Evolutionary conservation across 2,888 invertebrate species (phyloP), one percentile per base, ranked within the genome.

Genomic region (Cheiracanthium punctorium): DNA sequence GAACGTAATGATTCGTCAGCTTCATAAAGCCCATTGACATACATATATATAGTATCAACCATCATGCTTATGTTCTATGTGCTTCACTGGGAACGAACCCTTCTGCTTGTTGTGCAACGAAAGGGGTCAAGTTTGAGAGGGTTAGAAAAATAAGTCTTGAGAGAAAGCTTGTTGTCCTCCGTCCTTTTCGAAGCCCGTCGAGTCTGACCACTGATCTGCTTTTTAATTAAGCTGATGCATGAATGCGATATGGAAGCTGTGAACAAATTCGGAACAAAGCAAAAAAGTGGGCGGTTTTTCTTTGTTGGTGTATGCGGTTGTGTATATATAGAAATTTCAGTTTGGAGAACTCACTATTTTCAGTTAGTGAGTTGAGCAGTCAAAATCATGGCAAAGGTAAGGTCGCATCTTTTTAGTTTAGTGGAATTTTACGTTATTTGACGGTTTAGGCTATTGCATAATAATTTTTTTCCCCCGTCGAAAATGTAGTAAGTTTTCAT

Each of bases 81-180:
- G 2, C 43, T 24, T 24, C 24, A 58, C 5, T 58, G 58, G 24
- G 24, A 24, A 58, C 24, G 24, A 24, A 10, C n/a, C 7, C 43
- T 17, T 7, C 24, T 17, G n/a, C 17, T 58, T 24, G 58, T 58
- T 24, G 5, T n/a, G 17, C 17, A 24, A 41, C 24, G 33, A 85
- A 85, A 28, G 69, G 72, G 84, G 84, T 69, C 84, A 85, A 74
- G 73, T 79, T 74, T 85, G n/a, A n/a, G n/a, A n/a, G n/a, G 79
- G 30, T 64, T 29, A 0, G 4, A 14, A 71, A 20, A 29, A 70
- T 37, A 20, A 10, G 14, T 17, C 17, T 17, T 17, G 32, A 10
- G 41, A 64, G 64, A 82, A 64, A 70, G 41, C 30, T 14, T 28
- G n/a, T n/a, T n/a, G 17, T 10, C 29, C 17, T 24, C 30, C 33